Base-by-base conservation (phyloP, 2,797 vertebrate genomes). In the Helicolenus hilgendorfi region DNA sequence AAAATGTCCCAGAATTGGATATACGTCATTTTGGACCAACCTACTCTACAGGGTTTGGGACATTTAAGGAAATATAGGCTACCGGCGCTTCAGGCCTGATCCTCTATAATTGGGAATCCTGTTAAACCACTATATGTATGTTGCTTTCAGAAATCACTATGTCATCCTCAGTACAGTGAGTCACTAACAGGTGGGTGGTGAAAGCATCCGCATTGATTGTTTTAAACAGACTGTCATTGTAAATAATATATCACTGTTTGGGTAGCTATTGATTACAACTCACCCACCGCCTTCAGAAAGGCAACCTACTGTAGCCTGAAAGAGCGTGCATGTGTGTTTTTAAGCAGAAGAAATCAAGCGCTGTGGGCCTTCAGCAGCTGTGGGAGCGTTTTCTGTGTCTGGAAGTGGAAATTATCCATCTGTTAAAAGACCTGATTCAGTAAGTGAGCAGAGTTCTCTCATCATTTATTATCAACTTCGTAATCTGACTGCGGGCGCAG, bases 171-270 rank as follows among this genome's bases (percentile, higher is more conserved):
- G 64, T 49, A 11, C 26, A 77, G 71, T 26, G 58, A 71, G 55
- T 77, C 58, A 58, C 56, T 26, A 49, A 49, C 72, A 80, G 45
- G 84, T 69, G 64, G 53, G 60, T 8, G 72, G 8, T 70, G 36
- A 81, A 86, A 74, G 58, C 45, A 2, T 72, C 60, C 29, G 27
- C 38, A 84, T 87, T 75, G 89, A 93, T 93, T 65, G 58, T 63
- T 63, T 81, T 87, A 64, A 89, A 86, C 65, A 85, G 85, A 83
- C 83, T 49, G 83, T 38, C 59, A 8, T 53, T 84, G 80, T 89
- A 79, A 92, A 93, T 92, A 92, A 95, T 91, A 83, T 20, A 90
- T 85, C 49, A 81, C 55, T 83, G 87, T 88, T 92, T 87, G 86
- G 83, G 72, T 78, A 35, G 59, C 55, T 86, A 92, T 87, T 84